A percentile compares a stretch with the other conserved stretches of the same genome.
Conservation (phyloP, 2,888 invertebrate genomes). For the Cetonia aurata region DNA sequence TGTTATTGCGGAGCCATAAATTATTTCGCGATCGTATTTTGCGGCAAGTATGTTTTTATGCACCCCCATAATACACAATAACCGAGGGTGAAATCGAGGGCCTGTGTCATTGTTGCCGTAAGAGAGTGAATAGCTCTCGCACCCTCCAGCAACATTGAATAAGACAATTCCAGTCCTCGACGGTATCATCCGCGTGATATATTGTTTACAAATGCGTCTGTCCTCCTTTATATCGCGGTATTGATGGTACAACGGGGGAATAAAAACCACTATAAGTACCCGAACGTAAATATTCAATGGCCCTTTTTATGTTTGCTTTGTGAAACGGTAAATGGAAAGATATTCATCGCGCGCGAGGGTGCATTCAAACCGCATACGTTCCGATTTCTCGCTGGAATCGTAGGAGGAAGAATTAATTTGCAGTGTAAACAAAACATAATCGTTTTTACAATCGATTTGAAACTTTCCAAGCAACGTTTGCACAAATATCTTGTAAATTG, state of each 20-base stretch:
- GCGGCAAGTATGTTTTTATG: constrained; percentile 31
- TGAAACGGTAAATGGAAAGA: background rate
- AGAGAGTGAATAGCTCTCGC: constrained; percentile 9
- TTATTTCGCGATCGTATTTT: constrained; percentile 29
- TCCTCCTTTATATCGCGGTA: constrained; percentile 14
- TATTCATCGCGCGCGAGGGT: background rate
- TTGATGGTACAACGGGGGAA: constrained; percentile 15
- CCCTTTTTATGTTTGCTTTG: constrained; percentile 15
- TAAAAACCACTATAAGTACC: constrained; percentile 16
- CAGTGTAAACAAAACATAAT: too few relatives aligned
- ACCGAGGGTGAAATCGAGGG: constrained; percentile 17
- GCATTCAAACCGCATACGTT: background rate
- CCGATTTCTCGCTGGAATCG: too few relatives aligned
- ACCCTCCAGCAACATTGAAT: constrained; percentile 18
- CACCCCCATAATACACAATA: constrained; percentile 21
- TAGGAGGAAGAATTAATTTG: too few relatives aligned
- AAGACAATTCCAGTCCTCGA: constrained; percentile 24
- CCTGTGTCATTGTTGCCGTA: constrained; percentile 28
- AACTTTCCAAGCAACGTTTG: too few relatives aligned
- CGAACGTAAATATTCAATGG: constrained; percentile 17
- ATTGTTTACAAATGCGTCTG: constrained; percentile 36
- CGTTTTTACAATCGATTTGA: too few relatives aligned
- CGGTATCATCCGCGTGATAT: constrained; percentile 26
- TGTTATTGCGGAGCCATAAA: constrained; percentile 17
- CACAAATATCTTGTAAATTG: too few relatives aligned